Conservation (phyloP, 2,113 vertebrate species). For the Hemichromis elongatus region DNA sequence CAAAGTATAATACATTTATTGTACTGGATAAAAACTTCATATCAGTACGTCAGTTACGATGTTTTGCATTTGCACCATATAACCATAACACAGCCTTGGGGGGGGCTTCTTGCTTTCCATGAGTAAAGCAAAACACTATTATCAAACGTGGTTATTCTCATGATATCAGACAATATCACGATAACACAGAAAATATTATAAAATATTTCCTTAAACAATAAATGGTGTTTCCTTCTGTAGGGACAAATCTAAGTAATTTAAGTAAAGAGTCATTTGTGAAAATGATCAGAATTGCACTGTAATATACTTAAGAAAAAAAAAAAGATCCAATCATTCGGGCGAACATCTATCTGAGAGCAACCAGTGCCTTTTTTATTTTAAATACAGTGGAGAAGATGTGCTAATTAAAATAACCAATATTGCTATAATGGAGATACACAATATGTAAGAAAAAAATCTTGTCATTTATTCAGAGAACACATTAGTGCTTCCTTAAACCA, state of each 20-base stretch:
- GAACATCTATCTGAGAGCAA: background rate
- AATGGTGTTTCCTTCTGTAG: background rate
- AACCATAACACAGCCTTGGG: background rate
- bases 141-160: background rate
- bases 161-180: background rate
- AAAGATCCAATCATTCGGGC: background rate
- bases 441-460: conserved; percentile 35
- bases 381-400: conserved; percentile 4
- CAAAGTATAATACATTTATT: background rate
- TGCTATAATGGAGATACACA: conserved; percentile 58
- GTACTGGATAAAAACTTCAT: background rate
- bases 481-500: conserved; percentile 68
- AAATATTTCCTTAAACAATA: background rate
- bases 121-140: background rate
- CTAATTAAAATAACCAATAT: conserved; percentile 34
- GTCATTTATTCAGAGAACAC: conserved; percentile 71
- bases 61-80: background rate
- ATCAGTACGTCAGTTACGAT: background rate
- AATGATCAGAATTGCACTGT: background rate
- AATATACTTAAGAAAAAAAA: conserved; percentile 9
- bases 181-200: background rate
- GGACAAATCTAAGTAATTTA: background rate
- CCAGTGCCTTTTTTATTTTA: background rate
- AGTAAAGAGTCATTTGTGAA: conserved; percentile 4
- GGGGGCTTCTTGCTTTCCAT: background rate